A percentile compares a stretch with the other conserved stretches of the same genome.
These are phyloP conservation scores for Drosophila mauritiana DNA, from an alignment of 1,140 invertebrate species.

Conservation along the genomic window DNA sequence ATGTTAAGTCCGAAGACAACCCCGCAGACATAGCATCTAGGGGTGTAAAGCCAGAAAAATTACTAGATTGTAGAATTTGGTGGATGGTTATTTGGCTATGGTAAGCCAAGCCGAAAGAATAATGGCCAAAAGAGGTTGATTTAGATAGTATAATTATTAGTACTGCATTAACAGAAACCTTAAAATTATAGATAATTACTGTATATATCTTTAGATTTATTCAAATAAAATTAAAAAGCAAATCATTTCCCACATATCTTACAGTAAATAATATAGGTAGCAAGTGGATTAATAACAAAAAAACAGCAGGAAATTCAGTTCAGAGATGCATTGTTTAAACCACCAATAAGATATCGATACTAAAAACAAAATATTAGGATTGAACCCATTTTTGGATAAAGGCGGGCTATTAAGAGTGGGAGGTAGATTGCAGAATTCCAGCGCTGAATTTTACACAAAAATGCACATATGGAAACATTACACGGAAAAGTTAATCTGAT, in stretches of 20 bases:
- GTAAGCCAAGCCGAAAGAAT: neutral
- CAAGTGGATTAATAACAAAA: too few relatives aligned
- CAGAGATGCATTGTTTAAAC: too few relatives aligned
- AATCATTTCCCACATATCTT: too few relatives aligned
- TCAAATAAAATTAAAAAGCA: too few relatives aligned
- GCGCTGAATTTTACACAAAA: neutral
- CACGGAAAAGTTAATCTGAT: neutral
- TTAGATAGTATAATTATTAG: too few relatives aligned
- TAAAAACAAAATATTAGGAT: too few relatives aligned
- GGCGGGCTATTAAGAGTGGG: neutral
- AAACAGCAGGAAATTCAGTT: too few relatives aligned
- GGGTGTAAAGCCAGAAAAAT: neutral
- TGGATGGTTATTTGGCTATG: neutral
- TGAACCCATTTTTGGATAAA: neutral
- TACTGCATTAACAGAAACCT: too few relatives aligned
- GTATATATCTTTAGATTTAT: too few relatives aligned
- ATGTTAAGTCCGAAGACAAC: slow-evolving; percentile 1
- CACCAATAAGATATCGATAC: too few relatives aligned
- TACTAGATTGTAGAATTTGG: neutral
- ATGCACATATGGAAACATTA: neutral
- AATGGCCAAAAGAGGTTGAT: neutral
- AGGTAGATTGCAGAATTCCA: neutral
- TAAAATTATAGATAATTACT: too few relatives aligned
- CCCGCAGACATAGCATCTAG: slow-evolving; percentile 1
- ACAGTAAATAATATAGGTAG: too few relatives aligned